Conservation (phyloP, 2,113 vertebrate genomes). For the Diadophis punctatus region DNA sequence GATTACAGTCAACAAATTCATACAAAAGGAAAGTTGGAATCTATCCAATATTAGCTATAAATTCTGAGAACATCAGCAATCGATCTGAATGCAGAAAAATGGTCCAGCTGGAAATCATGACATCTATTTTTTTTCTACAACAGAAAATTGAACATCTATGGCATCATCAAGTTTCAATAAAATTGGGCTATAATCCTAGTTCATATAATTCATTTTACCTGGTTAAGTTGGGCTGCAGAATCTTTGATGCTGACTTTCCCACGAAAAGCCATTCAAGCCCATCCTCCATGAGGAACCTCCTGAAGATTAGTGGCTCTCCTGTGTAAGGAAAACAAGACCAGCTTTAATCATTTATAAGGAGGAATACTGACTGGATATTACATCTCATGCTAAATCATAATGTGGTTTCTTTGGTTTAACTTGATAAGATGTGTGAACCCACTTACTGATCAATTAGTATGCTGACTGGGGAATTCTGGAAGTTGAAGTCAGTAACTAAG, state of each 20-base stretch:
- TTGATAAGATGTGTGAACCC: not conserved
- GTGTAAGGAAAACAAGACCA: accelerated
- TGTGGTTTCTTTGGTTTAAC: not conserved
- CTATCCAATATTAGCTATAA: not conserved
- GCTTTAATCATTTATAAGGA: not conserved
- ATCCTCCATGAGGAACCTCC: accelerated
- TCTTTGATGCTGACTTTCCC: accelerated
- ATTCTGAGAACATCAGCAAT: not conserved
- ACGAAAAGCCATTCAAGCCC: not conserved
- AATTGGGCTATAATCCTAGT: accelerated
- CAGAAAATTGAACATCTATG: not conserved
- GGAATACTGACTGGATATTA: not conserved
- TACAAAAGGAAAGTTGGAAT: not conserved
- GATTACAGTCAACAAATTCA: conserved; percentile 2
- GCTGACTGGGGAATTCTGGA: not conserved
- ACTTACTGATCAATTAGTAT: not conserved
- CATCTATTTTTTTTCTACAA: not conserved
- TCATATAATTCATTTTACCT: conserved; percentile 29
- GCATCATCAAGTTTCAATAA: not conserved
- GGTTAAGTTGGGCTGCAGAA: not conserved
- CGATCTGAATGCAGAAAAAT: not conserved
- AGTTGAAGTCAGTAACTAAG: not conserved
- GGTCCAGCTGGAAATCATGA: not conserved
- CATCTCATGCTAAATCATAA: not conserved
- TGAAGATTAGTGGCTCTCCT: not conserved